These are phyloP conservation scores for Chymomyza procnemis DNA, from an alignment of 2,888 invertebrate species.

Conservation along the genomic window DNA sequence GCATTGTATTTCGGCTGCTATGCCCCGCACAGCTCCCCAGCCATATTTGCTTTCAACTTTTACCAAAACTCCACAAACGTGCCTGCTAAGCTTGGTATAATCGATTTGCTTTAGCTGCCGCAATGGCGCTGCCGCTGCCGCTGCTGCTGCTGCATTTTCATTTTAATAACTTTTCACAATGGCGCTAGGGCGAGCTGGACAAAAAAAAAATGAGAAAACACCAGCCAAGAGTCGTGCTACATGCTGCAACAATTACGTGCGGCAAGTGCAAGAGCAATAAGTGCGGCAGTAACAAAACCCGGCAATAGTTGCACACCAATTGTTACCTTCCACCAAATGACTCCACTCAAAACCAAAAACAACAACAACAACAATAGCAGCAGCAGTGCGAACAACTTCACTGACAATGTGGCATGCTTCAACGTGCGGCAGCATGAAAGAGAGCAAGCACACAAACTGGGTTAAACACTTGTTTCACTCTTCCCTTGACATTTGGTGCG, in stretches of 20 bases:
- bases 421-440: not conserved
- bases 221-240: not conserved
- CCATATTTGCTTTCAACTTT: not conserved
- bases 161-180: constrained; percentile 62
- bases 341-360: not conserved
- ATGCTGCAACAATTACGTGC: constrained; percentile 68
- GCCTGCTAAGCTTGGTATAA: constrained; percentile 53
- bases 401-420: not conserved
- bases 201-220: constrained; percentile 22
- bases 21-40: not conserved
- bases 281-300: not conserved
- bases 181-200: not conserved
- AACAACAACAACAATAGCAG: not conserved
- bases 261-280: constrained; percentile 45
- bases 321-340: constrained; percentile 2
- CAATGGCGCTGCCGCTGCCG: constrained; percentile 41
- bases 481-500: constrained; percentile 67
- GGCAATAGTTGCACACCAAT: not conserved
- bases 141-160: constrained; percentile 31
- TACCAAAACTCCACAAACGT: not conserved
- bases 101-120: constrained; percentile 50
- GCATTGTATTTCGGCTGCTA: constrained; percentile 25
- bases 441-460: constrained; percentile 43
- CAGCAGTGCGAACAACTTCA: too few species aligned
- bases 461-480: constrained; percentile 54